These are phyloP conservation scores for Euwallacea similis DNA, from an alignment of 1,140 invertebrate species.

Conservation along the genomic window DNA sequence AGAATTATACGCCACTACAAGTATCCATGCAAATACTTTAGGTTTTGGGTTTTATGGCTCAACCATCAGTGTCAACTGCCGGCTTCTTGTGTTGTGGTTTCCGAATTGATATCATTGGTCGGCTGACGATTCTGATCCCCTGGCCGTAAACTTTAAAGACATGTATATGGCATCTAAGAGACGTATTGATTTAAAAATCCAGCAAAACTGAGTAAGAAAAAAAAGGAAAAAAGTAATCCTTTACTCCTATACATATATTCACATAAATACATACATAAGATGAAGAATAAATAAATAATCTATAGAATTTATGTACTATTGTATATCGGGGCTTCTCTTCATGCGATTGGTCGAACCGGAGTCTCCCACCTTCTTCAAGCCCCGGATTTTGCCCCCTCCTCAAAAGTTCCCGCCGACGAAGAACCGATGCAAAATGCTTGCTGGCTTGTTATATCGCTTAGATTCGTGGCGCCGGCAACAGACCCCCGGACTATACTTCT, in stretches of 20 bases:
- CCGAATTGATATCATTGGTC: too few species aligned
- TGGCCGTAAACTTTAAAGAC: too few species aligned
- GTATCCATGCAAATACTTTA: too few species aligned
- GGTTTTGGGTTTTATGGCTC: too few species aligned
- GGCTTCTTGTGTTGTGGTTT: too few species aligned
- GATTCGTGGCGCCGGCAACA: conserved; percentile 47
- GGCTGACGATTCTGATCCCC: too few species aligned
- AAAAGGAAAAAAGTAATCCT: conserved; percentile 48
- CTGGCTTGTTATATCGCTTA: conserved; percentile 46
- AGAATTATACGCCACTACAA: too few species aligned
- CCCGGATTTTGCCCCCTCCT: conserved; percentile 48
- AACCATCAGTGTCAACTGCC: too few species aligned
- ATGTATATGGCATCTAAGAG: not conserved
- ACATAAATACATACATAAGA: conserved; percentile 55
- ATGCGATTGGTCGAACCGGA: conserved; percentile 45
- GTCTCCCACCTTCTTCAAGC: conserved; percentile 47
- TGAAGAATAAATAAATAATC: conserved; percentile 57
- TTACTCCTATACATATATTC: conserved; percentile 54
- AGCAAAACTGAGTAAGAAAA: conserved; percentile 26
- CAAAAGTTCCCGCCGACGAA: conserved; percentile 43
- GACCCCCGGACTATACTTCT: conserved; percentile 15
- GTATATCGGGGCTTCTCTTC: conserved; percentile 49
- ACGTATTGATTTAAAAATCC: conserved; percentile 33
- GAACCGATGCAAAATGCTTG: conserved; percentile 45
- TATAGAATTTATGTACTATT: conserved; percentile 57